Evolutionary conservation across 1,140 invertebrate species (phyloP), one percentile per base, ranked within the genome.

Genomic region (Leptinotarsa lineolata): DNA sequence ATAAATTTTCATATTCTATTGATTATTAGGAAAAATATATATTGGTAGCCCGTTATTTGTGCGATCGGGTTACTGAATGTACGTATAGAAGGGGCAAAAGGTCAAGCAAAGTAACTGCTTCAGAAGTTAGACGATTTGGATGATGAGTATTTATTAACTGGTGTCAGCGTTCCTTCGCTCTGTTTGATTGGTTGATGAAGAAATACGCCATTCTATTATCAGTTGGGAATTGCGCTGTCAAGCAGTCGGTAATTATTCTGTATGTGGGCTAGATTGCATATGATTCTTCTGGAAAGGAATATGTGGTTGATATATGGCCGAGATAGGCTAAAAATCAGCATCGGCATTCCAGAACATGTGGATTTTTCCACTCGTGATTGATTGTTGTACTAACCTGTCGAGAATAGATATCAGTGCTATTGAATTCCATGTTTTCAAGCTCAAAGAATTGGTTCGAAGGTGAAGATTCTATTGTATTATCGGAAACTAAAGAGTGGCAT

Each of bases 101-200:
- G 48, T 54, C 48, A 54, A 4, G 48, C 48, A 8, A 54, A 54
- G 48, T 54, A 13, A 54, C 48, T 54, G 48, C 48, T 54, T 54
- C 48, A n/a, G 48, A 54, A 54, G 48, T 54, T 54, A 5, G n/a
- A 54, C 48, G 16, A 54, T 54, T 16, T 54, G 15, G 48, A 54
- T 54, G 48, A 54, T 54, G 48, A 54, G n/a, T 54, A 54, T 54
- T 54, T 54, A 54, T 54, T 54, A 18, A 54, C 48, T 18, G n/a
- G 48, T 54, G 48, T 54, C n/a, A 16, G 48, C n/a, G 12, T 54
- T 54, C 48, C 16, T n/a, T 18, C 48, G 48, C 48, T 54, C 48
- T 54, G 6, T 54, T 54, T 54, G 48, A 54, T 54, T 13, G 48
- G 48, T 54, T 54, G 48, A 54, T 54, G 48, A 13, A 16, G 48